phyloP scores from a whole-genome alignment of 2,797 vertebrate species.

The Rhyacichthys aspro region DNA sequence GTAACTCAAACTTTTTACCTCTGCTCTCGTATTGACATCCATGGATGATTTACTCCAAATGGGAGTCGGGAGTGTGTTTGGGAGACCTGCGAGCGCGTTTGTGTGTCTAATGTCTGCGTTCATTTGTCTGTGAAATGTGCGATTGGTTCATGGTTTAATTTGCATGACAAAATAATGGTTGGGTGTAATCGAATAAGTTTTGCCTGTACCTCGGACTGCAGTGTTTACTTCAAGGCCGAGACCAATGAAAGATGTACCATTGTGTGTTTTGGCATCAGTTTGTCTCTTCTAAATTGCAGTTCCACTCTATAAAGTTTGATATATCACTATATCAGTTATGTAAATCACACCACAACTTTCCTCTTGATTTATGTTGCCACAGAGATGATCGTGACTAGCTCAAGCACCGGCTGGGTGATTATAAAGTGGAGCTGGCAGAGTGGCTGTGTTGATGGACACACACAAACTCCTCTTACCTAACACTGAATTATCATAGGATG shows the following conservation, averaged over 20 bases:
- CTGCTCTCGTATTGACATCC: slow-evolving; percentile 46
- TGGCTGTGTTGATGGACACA: slow-evolving; percentile 32
- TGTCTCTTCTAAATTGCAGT: slow-evolving; percentile 47
- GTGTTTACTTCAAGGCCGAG: slow-evolving; percentile 22
- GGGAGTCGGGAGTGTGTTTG: slow-evolving; percentile 32
- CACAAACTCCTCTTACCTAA: slow-evolving; percentile 30
- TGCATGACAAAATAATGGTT: slow-evolving; percentile 51
- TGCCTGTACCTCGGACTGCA: slow-evolving; percentile 9
- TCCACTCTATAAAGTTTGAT: slow-evolving; percentile 69
- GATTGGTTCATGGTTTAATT: slow-evolving; percentile 49
- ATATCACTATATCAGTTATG: slow-evolving; percentile 64
- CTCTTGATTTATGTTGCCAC: slow-evolving; percentile 64
- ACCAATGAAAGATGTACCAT: slow-evolving; percentile 15
- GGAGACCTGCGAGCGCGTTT: slow-evolving; percentile 7
- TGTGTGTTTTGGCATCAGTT: slow-evolving; percentile 21
- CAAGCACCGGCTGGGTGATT: slow-evolving; percentile 55
- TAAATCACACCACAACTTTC: slow-evolving; percentile 60
- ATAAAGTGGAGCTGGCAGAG: slow-evolving; percentile 44
- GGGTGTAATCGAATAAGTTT: slow-evolving; percentile 33
- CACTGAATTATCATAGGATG: slow-evolving; percentile 51
- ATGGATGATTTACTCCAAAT: slow-evolving; percentile 61
- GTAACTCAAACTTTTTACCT: slow-evolving; percentile 60
- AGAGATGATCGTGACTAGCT: slow-evolving; percentile 60
- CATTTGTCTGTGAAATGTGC: slow-evolving; percentile 45
- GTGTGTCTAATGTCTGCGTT: slow-evolving; percentile 27